These are phyloP conservation scores for Micrasema longulum DNA, from an alignment of 1,140 invertebrate genomes.

Conservation along the genomic window DNA sequence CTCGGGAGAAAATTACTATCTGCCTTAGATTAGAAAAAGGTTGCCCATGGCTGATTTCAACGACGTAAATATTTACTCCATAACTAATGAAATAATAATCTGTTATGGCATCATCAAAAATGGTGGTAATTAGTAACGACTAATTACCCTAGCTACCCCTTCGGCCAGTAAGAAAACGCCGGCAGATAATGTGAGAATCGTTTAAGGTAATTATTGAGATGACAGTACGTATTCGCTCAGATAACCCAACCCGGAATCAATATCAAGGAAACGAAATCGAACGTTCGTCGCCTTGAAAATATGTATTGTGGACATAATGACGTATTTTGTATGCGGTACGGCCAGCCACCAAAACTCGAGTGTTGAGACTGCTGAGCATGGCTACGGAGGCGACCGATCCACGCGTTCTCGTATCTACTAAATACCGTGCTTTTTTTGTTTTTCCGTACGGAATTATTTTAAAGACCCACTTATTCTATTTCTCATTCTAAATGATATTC, in stretches of 20 bases:
- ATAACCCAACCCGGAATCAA: constrained; percentile 19
- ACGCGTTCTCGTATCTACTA: not conserved
- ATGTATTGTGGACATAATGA: constrained; percentile 19
- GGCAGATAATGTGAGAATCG: not conserved
- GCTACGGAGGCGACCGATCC: not conserved
- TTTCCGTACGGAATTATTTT: not conserved
- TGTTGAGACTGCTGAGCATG: not conserved
- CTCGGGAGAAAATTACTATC: no score
- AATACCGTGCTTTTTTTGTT: not conserved
- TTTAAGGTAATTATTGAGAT: not conserved
- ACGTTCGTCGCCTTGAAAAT: constrained; percentile 22
- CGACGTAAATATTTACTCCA: no score
- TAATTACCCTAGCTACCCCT: not conserved
- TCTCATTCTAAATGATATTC: no score
- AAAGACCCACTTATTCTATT: not conserved
- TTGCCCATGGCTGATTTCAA: no score
- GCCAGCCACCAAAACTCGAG: not conserved
- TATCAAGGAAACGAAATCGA: constrained; percentile 22
- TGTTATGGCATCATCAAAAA: not conserved
- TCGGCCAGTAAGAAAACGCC: not conserved
- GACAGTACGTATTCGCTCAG: not conserved
- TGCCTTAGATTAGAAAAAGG: no score
- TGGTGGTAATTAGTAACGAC: not conserved
- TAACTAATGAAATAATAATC: not conserved
- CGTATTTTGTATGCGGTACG: constrained; percentile 24